phyloP scores from a whole-genome alignment of 2,888 invertebrate genomes.

The Acleris laterana region DNA sequence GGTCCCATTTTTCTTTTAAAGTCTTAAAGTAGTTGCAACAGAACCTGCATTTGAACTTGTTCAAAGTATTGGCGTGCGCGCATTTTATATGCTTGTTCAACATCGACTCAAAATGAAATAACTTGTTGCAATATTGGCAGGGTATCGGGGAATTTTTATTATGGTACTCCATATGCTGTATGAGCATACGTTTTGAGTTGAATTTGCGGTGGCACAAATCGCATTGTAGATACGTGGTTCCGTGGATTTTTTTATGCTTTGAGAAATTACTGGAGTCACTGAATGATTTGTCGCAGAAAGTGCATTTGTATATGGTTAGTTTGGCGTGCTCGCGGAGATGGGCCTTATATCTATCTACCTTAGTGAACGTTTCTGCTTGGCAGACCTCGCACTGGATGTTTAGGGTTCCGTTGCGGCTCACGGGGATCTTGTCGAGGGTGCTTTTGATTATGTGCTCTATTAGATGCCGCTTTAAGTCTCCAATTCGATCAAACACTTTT shows the following conservation, averaged over 20 bases:
- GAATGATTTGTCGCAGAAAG: constrained; percentile 76
- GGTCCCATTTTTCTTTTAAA: constrained; percentile 78
- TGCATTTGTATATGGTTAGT: constrained; percentile 76
- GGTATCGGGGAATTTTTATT: constrained; percentile 60
- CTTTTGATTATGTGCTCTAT: constrained; percentile 76
- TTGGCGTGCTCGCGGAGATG: constrained; percentile 78
- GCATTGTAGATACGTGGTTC: constrained; percentile 68
- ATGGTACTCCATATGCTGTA: constrained; percentile 76
- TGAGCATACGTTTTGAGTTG: constrained; percentile 77
- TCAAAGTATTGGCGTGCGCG: constrained; percentile 56
- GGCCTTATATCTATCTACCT: constrained; percentile 74
- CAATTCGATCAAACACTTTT: constrained; percentile 71
- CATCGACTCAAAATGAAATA: constrained; percentile 74
- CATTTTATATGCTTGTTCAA: constrained; percentile 72
- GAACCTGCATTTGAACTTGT: constrained; percentile 64
- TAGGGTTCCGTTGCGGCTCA: constrained; percentile 61
- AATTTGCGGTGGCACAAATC: constrained; percentile 77
- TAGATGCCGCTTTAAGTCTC: constrained; percentile 77
- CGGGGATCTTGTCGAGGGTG: constrained; percentile 69
- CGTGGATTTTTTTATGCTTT: constrained; percentile 80
- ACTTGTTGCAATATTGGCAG: constrained; percentile 63
- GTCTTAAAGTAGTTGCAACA: constrained; percentile 62
- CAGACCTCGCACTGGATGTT: constrained; percentile 72
- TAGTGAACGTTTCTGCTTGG: constrained; percentile 60
- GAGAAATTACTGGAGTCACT: constrained; percentile 81